Evolutionary conservation across 2,888 invertebrate genomes (phyloP).

Genomic region (Pristionchus mayeri): DNA sequence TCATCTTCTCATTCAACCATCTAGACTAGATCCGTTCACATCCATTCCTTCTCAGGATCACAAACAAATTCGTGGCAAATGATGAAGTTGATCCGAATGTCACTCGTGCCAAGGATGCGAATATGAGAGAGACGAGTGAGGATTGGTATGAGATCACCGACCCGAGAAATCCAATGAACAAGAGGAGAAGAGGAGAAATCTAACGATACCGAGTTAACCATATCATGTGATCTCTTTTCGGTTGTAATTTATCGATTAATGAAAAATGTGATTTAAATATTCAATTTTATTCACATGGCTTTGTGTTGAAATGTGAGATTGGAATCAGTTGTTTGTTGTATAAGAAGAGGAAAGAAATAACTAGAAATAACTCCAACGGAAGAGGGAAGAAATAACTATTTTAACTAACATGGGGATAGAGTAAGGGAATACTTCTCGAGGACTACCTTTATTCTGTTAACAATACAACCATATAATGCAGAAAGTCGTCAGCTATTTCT

Average conservation of each 20-base stretch:
- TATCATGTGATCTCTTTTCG: too few relatives aligned
- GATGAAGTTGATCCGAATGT: slow-evolving; percentile 64
- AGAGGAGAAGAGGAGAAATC: slow-evolving; percentile 85
- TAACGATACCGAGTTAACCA: too few relatives aligned
- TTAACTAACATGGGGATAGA: too few relatives aligned
- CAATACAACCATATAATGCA: too few relatives aligned
- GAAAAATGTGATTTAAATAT: too few relatives aligned
- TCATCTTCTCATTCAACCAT: not conserved
- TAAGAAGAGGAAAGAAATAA: not conserved
- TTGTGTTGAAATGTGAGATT: not conserved
- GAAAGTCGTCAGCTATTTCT: too few relatives aligned
- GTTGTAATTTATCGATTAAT: too few relatives aligned
- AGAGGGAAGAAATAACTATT: too few relatives aligned
- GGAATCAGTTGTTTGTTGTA: not conserved
- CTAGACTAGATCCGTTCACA: not conserved
- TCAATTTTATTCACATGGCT: too few relatives aligned
- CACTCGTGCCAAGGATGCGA: slow-evolving; percentile 78
- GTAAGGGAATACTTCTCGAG: too few relatives aligned
- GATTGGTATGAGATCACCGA: slow-evolving; percentile 98
- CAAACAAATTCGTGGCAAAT: slow-evolving; percentile 70
- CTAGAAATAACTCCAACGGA: too few relatives aligned
- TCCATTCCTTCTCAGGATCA: slow-evolving; percentile 55
- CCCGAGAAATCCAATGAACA: slow-evolving; percentile 93
- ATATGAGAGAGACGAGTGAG: slow-evolving; percentile 85
- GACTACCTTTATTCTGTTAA: too few relatives aligned